Base-by-base conservation (phyloP, 2,797 vertebrate species). In the Morelia viridis region DNA sequence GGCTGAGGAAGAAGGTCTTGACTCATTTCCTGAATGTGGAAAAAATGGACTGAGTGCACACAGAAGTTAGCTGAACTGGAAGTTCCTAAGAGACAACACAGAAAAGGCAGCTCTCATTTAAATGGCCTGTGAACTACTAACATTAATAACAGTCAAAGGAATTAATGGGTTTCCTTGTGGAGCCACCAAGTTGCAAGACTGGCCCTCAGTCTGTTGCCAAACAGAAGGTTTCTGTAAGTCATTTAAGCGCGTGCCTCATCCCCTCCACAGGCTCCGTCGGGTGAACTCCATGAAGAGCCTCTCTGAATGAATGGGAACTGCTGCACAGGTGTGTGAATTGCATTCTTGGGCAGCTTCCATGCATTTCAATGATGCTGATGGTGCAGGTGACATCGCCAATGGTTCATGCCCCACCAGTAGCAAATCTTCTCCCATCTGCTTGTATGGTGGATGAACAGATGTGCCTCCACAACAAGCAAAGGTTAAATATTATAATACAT, bases 401-500 rank as follows among this genome's bases (percentile, higher is more conserved):
- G 13, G 86, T 61, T 88, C 19, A n/a, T 46, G 60, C 2, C 57
- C 64, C 26, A 26, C 9, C 26, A 76, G 4, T 22, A 1, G 7
- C 92, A 35, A 65, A 76, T 58, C 91, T 87, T 90, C 90, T 86
- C 1, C 50, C 91, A 62, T 26, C 89, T 91, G 94, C 94, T 5
- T 0, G 4, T n/a, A 68, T 35, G 60, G 26, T 17, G 92, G 92
- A 88, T 89, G 53, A 94, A 93, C 93, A 95, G 96, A 83, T 94
- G 96, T 89, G 95, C 76, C 96, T 80, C 92, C 31, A 13, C 92
- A 65, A 0, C 50, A 83, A 92, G 89, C 95, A 96, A 96, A 97
- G 94, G 96, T 96, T 95, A 94, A 95, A 95, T 95, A 96, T 96
- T 97, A 97, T 96, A 96, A 97, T 95, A 96, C 95, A 94, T 96